Evolutionary conservation across 2,113 vertebrate genomes (phyloP).

Genomic region (Coptodon bakossiorum): DNA sequence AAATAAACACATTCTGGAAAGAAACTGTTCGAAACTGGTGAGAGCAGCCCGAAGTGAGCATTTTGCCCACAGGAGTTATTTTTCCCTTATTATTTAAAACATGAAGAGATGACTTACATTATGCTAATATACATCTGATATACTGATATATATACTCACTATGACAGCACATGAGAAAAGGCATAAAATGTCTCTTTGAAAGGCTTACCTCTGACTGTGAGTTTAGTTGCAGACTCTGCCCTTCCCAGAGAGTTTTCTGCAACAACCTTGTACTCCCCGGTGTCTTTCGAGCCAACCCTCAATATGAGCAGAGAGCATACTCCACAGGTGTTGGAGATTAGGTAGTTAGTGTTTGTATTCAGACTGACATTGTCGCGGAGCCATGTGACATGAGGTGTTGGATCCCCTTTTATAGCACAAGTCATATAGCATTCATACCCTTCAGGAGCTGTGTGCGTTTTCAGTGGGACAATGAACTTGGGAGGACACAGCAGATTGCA

Average conservation of each 20-base stretch:
- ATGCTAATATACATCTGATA: not conserved
- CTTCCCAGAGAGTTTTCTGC: slow-evolving; percentile 78
- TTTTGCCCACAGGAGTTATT: not conserved
- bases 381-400: slow-evolving; percentile 82
- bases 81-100: not conserved
- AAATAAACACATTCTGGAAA: not conserved
- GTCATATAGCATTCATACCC: slow-evolving; percentile 88
- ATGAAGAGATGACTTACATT: not conserved
- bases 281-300: slow-evolving; percentile 74
- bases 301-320: slow-evolving; percentile 85
- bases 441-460: slow-evolving; percentile 77
- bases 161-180: not conserved
- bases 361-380: slow-evolving; percentile 78
- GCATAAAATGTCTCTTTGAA: not conserved
- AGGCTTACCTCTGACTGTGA: slow-evolving; percentile 78
- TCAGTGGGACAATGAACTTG: slow-evolving; percentile 77
- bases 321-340: slow-evolving; percentile 81
- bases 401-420: slow-evolving; percentile 82
- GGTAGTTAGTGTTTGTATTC: slow-evolving; percentile 72
- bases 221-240: slow-evolving; percentile 74
- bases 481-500: slow-evolving; percentile 75
- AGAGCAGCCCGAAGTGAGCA: not conserved
- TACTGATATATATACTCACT: not conserved
- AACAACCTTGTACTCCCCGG: slow-evolving; percentile 78
- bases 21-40: not conserved